phyloP scores from a whole-genome alignment of 2,797 vertebrate species.

The Parotocinclus haroldoi region DNA sequence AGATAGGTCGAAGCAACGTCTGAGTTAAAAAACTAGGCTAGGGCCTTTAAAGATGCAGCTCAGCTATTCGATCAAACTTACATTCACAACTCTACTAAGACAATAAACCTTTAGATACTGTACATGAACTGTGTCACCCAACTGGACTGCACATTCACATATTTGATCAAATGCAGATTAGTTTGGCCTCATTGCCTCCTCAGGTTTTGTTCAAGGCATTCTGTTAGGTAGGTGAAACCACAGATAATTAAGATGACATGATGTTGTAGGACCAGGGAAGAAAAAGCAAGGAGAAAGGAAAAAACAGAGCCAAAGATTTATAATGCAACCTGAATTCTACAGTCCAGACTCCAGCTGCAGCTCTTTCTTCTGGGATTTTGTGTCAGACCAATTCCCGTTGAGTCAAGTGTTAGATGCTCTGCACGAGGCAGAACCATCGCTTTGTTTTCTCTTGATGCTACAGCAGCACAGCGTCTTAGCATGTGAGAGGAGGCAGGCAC shows the following conservation, averaged over 20 bases:
- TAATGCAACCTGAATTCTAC: slow-evolving; percentile 40
- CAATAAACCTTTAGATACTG: slow-evolving; percentile 19
- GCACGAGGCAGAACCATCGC: neutral
- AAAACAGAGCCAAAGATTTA: slow-evolving; percentile 12
- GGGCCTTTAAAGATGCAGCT: neutral
- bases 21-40: neutral
- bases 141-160: slow-evolving; percentile 32
- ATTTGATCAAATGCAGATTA: slow-evolving; percentile 56
- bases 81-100: neutral
- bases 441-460: slow-evolving; percentile 1
- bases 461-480: too few species aligned
- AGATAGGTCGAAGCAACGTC: neutral
- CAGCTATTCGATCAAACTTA: neutral
- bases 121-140: slow-evolving; percentile 23
- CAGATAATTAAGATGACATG: slow-evolving; percentile 49
- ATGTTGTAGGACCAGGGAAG: slow-evolving; percentile 32
- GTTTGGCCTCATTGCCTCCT: slow-evolving; percentile 48
- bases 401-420: slow-evolving; percentile 16
- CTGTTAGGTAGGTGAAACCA: slow-evolving; percentile 46
- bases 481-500: too few species aligned
- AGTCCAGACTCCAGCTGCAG: slow-evolving; percentile 28
- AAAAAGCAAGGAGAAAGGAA: neutral
- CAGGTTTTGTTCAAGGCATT: slow-evolving; percentile 44
- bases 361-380: slow-evolving; percentile 26
- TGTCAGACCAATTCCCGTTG: slow-evolving; percentile 25